Conservation (phyloP, 92 coral and sea anemone species). For the Actinostola sp. region DNA sequence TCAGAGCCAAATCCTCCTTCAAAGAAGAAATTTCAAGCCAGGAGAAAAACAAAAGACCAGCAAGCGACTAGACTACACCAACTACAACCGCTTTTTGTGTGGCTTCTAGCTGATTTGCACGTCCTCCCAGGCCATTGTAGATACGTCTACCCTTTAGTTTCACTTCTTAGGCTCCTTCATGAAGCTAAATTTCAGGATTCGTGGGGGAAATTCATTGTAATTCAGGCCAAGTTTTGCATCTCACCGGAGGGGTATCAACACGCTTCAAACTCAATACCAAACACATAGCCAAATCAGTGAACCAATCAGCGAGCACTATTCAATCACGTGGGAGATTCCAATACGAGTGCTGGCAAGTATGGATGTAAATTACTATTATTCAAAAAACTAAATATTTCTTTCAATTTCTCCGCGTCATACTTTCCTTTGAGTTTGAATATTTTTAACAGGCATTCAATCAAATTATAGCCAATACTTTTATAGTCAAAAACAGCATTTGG, state of each 20-base stretch:
- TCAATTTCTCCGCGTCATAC: background rate
- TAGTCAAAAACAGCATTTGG: constrained; percentile 19
- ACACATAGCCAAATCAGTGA: constrained; percentile 29
- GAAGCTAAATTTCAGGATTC: constrained; percentile 57
- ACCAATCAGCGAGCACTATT: constrained; percentile 33
- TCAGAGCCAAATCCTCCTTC: constrained; percentile 13
- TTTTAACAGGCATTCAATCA: background rate
- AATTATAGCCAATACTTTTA: no score
- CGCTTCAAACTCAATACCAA: constrained; percentile 38
- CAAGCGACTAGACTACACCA: constrained; percentile 34
- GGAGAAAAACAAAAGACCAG: constrained; percentile 88
- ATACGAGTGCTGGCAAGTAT: constrained; percentile 27
- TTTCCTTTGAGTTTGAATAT: background rate
- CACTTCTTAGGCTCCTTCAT: constrained; percentile 29
- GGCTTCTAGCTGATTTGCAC: constrained; percentile 29
- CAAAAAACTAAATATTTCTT: background rate
- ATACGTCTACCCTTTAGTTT: constrained; percentile 21
- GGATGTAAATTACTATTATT: constrained; percentile 30
- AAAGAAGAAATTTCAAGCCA: constrained; percentile 62
- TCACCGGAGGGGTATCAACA: constrained; percentile 85
- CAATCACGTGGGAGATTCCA: constrained; percentile 52
- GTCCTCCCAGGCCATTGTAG: constrained; percentile 31
- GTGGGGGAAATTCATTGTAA: constrained; percentile 80
- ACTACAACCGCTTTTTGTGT: constrained; percentile 28
- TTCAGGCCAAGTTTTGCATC: constrained; percentile 60